phyloP scores from a whole-genome alignment of 1,140 invertebrate genomes.

The Harpegnathos saltator region DNA sequence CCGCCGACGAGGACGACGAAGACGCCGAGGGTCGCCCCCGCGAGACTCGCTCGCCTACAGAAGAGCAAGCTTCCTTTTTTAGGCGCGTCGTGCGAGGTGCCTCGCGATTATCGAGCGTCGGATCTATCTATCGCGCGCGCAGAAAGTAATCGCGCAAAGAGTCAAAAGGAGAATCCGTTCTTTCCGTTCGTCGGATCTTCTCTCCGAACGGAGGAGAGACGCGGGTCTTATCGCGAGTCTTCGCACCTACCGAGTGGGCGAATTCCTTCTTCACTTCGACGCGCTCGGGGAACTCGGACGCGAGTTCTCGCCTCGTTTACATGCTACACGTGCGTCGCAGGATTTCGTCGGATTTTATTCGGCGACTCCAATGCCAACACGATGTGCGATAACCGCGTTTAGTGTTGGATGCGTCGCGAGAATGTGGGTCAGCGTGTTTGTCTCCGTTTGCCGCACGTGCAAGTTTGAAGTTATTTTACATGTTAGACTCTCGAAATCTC shows the following conservation, averaged over 20 bases:
- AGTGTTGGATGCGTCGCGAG: constrained; percentile 10
- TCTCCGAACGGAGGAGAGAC: background rate
- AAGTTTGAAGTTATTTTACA: background rate
- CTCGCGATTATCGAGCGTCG: constrained; percentile 16
- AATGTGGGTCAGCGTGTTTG: constrained; percentile 28
- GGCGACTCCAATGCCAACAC: background rate
- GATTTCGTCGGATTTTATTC: background rate
- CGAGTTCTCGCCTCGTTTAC: background rate
- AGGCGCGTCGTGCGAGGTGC: constrained; percentile 56
- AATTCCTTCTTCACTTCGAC: background rate
- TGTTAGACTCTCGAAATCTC: no score
- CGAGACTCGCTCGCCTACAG: constrained; percentile 72
- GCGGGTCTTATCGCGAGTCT: background rate
- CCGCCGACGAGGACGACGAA: constrained; percentile 55
- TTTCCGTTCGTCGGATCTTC: constrained; percentile 61
- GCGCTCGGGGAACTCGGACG: background rate
- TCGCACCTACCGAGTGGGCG: background rate
- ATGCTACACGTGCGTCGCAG: background rate
- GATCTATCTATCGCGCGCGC: constrained; percentile 14
- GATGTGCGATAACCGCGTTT: background rate
- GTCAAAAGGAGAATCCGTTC: constrained; percentile 33
- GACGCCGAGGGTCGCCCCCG: constrained; percentile 75
- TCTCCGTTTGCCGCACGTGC: background rate
- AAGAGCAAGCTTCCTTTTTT: constrained; percentile 76
- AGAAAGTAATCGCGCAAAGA: background rate